phyloP scores from a whole-genome alignment of 2,113 vertebrate genomes.

The Cinclus mexicanus region DNA sequence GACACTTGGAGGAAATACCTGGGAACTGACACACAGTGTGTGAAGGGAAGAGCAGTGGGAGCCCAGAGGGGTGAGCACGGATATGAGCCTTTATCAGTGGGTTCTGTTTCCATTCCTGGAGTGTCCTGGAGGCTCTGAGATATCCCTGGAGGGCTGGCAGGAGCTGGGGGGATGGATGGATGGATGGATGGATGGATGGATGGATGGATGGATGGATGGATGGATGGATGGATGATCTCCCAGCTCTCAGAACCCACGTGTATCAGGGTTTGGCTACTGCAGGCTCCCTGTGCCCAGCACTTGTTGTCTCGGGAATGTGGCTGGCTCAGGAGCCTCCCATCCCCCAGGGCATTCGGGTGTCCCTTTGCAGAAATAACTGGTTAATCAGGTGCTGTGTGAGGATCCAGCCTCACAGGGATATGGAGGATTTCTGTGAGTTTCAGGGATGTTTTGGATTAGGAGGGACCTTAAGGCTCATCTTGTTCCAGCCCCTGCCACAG shows the following conservation, averaged over 20 bases:
- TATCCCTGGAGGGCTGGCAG: not conserved
- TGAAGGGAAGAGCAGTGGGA: not conserved
- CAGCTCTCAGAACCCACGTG: not conserved
- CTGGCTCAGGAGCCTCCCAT: not conserved
- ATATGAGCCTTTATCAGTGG: accelerated
- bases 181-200: too few species aligned
- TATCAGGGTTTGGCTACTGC: not conserved
- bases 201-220: too few species aligned
- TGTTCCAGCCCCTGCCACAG: accelerated
- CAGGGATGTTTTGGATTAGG: not conserved
- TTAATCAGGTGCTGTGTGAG: not conserved
- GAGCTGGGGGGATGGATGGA: not conserved
- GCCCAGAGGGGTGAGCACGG: not conserved
- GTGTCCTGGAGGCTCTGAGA: not conserved
- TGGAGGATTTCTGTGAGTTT: not conserved
- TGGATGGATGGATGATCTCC: not conserved
- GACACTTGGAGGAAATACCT: accelerated
- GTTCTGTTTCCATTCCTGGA: not conserved
- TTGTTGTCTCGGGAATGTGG: accelerated
- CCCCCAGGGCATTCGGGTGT: accelerated
- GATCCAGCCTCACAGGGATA: too few species aligned
- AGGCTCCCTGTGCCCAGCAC: not conserved
- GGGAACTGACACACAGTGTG: accelerated
- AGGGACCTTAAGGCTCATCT: not conserved
- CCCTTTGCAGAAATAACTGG: not conserved